Conservation (phyloP, 2,888 invertebrate genomes). For the Altica lythri region DNA sequence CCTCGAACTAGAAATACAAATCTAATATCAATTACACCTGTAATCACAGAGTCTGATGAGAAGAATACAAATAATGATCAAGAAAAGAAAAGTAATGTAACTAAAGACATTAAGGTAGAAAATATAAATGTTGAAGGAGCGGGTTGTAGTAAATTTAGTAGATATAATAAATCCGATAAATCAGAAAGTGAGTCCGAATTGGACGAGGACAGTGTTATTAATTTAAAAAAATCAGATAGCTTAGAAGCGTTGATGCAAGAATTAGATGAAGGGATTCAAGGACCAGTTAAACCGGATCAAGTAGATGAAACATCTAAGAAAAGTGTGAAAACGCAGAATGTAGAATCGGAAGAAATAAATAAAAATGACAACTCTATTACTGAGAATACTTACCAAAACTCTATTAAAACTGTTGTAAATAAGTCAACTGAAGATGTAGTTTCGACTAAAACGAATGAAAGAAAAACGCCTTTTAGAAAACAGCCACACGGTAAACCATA, state of each 20-base stretch:
- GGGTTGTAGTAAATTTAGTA: constrained; percentile 58
- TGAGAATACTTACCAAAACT: no score
- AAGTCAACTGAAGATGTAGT: no score
- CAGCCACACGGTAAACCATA: constrained; percentile 29
- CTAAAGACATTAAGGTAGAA: constrained; percentile 48
- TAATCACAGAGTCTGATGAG: constrained; percentile 42
- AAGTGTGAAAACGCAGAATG: no score
- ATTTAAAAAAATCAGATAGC: constrained; percentile 58
- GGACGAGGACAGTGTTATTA: constrained; percentile 38
- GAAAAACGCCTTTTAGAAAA: constrained; percentile 19
- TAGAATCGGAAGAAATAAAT: no score
- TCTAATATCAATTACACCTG: constrained; percentile 59
- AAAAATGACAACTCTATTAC: no score
- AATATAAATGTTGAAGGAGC: constrained; percentile 33
- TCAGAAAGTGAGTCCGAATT: constrained; percentile 57
- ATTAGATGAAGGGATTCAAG: constrained; percentile 59
- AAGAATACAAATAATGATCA: no score
- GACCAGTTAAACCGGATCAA: no score
- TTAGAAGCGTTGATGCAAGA: constrained; percentile 61
- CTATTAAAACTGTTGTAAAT: no score
- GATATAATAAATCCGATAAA: constrained; percentile 58
- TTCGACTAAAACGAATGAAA: background rate
- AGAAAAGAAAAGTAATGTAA: constrained; percentile 19
- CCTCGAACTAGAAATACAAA: constrained; percentile 55
- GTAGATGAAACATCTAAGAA: no score